Evolutionary conservation across 2,888 invertebrate genomes (phyloP).

Genomic region (Gasteruption jaculator): DNA sequence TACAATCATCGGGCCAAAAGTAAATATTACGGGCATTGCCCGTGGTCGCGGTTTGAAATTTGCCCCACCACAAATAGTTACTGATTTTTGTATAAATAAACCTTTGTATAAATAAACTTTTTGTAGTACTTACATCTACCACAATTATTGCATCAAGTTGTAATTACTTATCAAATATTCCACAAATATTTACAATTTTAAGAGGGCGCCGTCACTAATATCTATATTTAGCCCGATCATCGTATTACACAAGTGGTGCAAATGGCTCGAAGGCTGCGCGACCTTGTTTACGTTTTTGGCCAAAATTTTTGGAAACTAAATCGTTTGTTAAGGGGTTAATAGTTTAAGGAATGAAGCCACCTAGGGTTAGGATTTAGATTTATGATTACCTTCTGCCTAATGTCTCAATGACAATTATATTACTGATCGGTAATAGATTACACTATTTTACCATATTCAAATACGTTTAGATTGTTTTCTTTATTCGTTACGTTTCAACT

Average conservation of each 20-base stretch:
- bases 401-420: too few species aligned
- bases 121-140: too few species aligned
- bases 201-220: conserved; percentile 9
- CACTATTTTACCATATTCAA: too few species aligned
- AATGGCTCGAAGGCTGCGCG: conserved; percentile 14
- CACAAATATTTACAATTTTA: conserved; percentile 10
- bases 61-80: conserved; percentile 22
- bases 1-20: conserved; percentile 43
- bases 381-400: too few species aligned
- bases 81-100: background rate
- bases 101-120: background rate
- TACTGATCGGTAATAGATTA: too few species aligned
- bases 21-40: too few species aligned
- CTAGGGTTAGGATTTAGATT: too few species aligned
- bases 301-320: conserved; percentile 11
- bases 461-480: too few species aligned
- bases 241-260: conserved; percentile 10
- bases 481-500: too few species aligned
- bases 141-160: conserved; percentile 5
- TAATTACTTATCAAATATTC: conserved; percentile 10
- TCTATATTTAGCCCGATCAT: conserved; percentile 10
- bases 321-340: conserved; percentile 14
- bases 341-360: too few species aligned
- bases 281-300: conserved; percentile 11
- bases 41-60: conserved; percentile 34